These are phyloP conservation scores for Metellina segmentata DNA, from an alignment of 2,888 invertebrate species.

Conservation along the genomic window DNA sequence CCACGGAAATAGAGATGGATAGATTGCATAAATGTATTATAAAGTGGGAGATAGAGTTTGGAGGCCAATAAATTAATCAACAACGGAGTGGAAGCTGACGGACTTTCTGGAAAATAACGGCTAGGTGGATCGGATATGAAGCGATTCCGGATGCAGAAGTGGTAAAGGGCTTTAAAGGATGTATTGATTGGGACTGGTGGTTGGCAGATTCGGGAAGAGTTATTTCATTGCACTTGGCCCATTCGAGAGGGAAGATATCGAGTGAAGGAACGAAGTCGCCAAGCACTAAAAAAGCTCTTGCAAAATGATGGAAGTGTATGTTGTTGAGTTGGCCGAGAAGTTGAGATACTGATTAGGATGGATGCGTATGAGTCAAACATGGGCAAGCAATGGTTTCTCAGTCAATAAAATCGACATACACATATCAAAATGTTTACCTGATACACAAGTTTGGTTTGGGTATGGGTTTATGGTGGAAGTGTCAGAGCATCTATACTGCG, in stretches of 20 bases:
- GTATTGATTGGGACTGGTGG: not conserved
- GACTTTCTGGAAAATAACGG: not conserved
- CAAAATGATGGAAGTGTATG: too few species aligned
- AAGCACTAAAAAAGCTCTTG: too few species aligned
- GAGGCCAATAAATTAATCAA: conserved; percentile 50
- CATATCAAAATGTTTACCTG: too few species aligned
- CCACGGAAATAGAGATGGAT: conserved; percentile 32
- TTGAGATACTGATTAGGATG: too few species aligned
- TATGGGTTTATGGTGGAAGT: too few species aligned
- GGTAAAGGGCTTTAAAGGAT: not conserved
- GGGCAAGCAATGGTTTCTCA: too few species aligned
- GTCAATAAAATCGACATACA: too few species aligned
- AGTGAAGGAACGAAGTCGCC: not conserved
- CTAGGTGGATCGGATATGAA: not conserved
- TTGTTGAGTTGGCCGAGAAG: too few species aligned
- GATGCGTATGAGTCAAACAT: too few species aligned
- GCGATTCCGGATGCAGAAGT: conserved; percentile 1
- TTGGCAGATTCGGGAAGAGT: not conserved
- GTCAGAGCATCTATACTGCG: too few species aligned
- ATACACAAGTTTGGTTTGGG: too few species aligned
- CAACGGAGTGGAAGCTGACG: not conserved
- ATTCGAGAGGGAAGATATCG: not conserved
- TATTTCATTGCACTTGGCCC: not conserved
- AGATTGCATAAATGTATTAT: conserved; percentile 60
- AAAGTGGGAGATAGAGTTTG: conserved; percentile 32